Conservation (phyloP, 1,140 invertebrate species). For the Scaptodrosophila lebanonensis region DNA sequence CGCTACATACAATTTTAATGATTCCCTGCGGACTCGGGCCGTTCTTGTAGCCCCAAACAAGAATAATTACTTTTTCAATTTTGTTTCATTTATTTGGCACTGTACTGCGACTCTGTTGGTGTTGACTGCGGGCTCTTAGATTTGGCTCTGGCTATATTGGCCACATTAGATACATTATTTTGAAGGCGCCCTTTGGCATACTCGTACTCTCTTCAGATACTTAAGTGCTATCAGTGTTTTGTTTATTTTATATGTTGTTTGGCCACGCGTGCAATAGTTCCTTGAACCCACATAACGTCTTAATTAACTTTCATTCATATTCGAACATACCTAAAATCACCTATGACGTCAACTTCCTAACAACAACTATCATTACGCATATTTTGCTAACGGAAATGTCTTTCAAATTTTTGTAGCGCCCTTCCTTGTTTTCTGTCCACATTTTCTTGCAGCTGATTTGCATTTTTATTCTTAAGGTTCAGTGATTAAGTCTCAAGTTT, state of each 20-base stretch:
- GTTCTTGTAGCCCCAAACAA: constrained; percentile 38
- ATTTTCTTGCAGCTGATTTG: constrained; percentile 24
- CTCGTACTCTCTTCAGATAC: too few species aligned
- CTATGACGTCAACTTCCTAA: background rate
- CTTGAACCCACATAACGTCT: constrained; percentile 59
- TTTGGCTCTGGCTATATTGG: constrained; percentile 59
- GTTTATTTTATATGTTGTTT: constrained; percentile 21
- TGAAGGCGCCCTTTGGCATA: constrained; percentile 33
- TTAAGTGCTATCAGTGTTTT: constrained; percentile 17
- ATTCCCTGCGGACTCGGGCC: constrained; percentile 59
- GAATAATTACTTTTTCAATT: constrained; percentile 71
- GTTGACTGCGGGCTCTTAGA: constrained; percentile 4
- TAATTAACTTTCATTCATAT: constrained; percentile 65
- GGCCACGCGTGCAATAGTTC: constrained; percentile 33
- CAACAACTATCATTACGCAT: background rate
- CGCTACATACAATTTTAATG: constrained; percentile 68
- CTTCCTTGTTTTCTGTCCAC: background rate
- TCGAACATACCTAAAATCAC: constrained; percentile 4
- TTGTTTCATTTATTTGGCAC: constrained; percentile 67
- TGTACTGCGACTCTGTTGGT: background rate
- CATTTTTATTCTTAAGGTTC: constrained; percentile 13
- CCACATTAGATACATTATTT: constrained; percentile 55
- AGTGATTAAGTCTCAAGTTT: constrained; percentile 4
- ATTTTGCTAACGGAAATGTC: constrained; percentile 24
- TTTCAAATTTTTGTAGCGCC: background rate